phyloP scores from a whole-genome alignment of 1,140 invertebrate species.

The Penaeus japonicus region DNA sequence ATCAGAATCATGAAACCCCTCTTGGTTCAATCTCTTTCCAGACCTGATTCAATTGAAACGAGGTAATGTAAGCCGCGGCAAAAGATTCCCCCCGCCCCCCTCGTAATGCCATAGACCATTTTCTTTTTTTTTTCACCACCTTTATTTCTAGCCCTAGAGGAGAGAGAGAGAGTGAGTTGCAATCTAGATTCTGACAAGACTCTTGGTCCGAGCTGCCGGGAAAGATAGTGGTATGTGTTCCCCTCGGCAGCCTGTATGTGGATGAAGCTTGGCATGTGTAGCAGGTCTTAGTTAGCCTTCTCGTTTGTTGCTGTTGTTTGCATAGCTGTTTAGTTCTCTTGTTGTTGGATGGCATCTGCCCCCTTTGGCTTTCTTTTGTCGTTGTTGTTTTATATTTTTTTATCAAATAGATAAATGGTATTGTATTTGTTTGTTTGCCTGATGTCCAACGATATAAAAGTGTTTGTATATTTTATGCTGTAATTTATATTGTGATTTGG shows the following conservation, averaged over 20 bases:
- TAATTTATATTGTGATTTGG: too few species aligned
- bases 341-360: too few species aligned
- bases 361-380: too few species aligned
- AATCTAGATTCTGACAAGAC: not conserved
- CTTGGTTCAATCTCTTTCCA: not conserved
- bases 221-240: conserved; percentile 6
- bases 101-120: not conserved
- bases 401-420: too few species aligned
- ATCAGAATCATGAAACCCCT: not conserved
- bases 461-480: too few species aligned
- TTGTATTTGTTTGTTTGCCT: too few species aligned
- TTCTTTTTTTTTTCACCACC: not conserved
- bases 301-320: not conserved
- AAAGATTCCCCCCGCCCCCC: too few species aligned
- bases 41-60: conserved; percentile 11
- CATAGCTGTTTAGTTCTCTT: not conserved
- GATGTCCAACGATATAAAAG: too few species aligned
- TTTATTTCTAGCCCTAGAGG: not conserved
- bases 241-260: not conserved
- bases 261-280: not conserved
- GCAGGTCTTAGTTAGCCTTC: not conserved
- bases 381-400: too few species aligned
- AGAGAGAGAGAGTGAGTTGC: not conserved
- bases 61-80: not conserved
- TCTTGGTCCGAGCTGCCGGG: not conserved